Base-by-base conservation (phyloP, 1,140 invertebrate species). In the Thrips palmi region DNA sequence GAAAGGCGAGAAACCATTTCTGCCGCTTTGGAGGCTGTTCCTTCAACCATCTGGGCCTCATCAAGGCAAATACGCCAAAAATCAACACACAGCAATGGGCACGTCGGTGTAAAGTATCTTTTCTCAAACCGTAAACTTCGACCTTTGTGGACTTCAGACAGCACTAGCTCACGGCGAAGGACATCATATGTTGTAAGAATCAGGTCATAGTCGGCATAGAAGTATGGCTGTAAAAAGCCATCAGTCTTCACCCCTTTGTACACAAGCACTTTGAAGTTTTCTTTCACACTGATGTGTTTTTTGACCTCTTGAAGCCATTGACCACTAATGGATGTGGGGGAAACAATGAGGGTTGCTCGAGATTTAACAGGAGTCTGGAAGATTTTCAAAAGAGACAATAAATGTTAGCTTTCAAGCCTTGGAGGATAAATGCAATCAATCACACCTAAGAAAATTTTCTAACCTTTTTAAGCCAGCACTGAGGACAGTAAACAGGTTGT, bases 21-120 rank as follows among this genome's bases (percentile, higher is more conserved):
- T 45, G 61, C 57, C 2, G 44, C 33, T 29, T 47, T 44, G 21
- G 62, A 62, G 2, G 65, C 59, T 1, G 63, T 58, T 42, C 62
- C 61, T 53, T 83, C 80, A 1, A 83, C 77, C 65, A 81, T 80
- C 59, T 86, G 81, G 25, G 78, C 80, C 61, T 86, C 81, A 59
- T 86, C 81, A 10, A 85, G 56, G 52, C 76, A 80, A 18, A 83
- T 58, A 27, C 81, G 61, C 78, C 77, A 84, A 75, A 76, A 86
- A 33, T 73, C 54, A 1, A 85, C 60, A 49, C 66, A 63, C 1
- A 66, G 55, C 1, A 85, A 52, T 4, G 81, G 77, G 20, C 68
- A 64, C 4, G 61, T 62, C 7, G 63, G 56, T 1, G 65, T 54
- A 53, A 70, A 63, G 47, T 73, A 79, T 37, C 67, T 57, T 42